Evolutionary conservation across 2,797 vertebrate species (phyloP), one percentile per base, ranked within the genome.

Genomic region (Sciurus vulgaris): DNA sequence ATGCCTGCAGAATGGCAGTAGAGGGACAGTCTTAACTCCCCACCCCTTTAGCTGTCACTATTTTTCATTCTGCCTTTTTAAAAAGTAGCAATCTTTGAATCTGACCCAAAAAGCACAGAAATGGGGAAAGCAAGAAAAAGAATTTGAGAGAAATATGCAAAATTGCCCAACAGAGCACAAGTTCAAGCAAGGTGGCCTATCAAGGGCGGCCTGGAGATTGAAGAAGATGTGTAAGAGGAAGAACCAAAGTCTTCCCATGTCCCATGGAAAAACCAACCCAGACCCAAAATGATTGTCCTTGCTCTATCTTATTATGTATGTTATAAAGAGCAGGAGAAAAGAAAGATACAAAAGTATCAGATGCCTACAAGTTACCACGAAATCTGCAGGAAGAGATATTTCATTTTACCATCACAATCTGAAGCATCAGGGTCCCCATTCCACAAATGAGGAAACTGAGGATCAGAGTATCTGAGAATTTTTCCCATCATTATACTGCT

Each of bases 51-150:
- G 6, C 18, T 77, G 10, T 35, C 59, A 51, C 22, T 73, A 49
- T 74, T 72, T 88, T 26, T 69, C 82, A 20, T 49, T 78, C 89
- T 56, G 49, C 65, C 13, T 67, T 61, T 72, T 38, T 82, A n/a
- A 65, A 44, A 81, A 84, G 63, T 49, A 67, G 61, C 5, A 81
- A 56, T 77, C 35, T 28, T 61, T 61, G 72, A 86, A 12, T 28
- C 30, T 85, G 3, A 26, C 72, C 44, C 28, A 61, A 82, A 96
- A 35, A 90, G 61, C 14, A 82, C 14, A 84, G 22, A 95, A 94
- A 78, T 24, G 44, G 38, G 17, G 5, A 17, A 81, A 67, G 51
- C 38, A 24, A 83, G 8, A 82, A 61, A 93, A 93, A 74, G 41
- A 56, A 56, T 72, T 76, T 89, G 87, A 69, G 67, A 65, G 47